These are phyloP conservation scores for Chrysopilus asiliformis DNA, from an alignment of 2,888 invertebrate species.

Conservation along the genomic window DNA sequence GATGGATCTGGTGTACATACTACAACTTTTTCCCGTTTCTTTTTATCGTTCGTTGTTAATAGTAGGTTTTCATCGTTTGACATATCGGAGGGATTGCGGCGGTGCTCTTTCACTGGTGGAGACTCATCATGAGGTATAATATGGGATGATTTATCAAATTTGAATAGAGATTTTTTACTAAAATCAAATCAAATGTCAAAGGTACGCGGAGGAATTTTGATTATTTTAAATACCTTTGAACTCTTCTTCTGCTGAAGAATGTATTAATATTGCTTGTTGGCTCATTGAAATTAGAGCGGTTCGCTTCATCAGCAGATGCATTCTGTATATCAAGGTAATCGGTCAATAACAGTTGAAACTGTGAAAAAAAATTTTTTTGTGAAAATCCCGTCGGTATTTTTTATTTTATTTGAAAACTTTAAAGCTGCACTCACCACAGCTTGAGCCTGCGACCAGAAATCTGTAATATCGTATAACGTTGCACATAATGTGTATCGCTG, in stretches of 20 bases:
- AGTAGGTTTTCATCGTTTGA: conserved; percentile 28
- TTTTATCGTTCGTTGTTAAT: conserved; percentile 19
- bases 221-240: conserved; percentile 23
- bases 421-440: conserved; percentile 52
- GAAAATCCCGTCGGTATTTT: neutral
- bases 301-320: conserved; percentile 46
- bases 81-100: conserved; percentile 33
- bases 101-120: conserved; percentile 27
- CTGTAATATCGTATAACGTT: conserved; percentile 53
- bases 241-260: conserved; percentile 33
- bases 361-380: conserved; percentile 19
- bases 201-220: neutral
- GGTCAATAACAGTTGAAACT: conserved; percentile 71
- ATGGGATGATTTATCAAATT: conserved; percentile 50
- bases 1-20: conserved; percentile 65
- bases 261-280: conserved; percentile 39
- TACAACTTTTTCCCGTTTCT: conserved; percentile 43
- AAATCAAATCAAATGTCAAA: conserved; percentile 15
- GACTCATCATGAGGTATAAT: conserved; percentile 7
- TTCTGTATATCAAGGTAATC: conserved; percentile 83
- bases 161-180: conserved; percentile 50
- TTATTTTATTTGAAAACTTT: neutral
- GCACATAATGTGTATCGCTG: conserved; percentile 43
- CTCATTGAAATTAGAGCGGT: conserved; percentile 35
- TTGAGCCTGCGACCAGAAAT: conserved; percentile 84